These are phyloP conservation scores for Muscicapa adusta DNA, from an alignment of 2,113 vertebrate genomes.

Conservation along the genomic window DNA sequence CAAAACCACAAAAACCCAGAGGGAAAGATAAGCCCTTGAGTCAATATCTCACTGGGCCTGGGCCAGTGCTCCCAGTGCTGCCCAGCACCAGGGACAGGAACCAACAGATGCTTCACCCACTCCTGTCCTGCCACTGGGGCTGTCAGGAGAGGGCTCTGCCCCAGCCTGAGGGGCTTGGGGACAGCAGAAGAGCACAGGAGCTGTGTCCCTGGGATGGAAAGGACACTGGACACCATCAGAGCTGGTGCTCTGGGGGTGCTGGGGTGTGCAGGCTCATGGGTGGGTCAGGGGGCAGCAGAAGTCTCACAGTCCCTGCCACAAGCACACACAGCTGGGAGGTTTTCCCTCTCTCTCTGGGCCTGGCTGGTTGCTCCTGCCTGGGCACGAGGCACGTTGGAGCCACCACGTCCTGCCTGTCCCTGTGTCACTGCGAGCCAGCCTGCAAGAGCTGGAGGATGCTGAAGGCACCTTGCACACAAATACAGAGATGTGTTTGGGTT, in stretches of 20 bases:
- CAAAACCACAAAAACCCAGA: neutral
- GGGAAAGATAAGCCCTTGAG: neutral
- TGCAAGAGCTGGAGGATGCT: neutral
- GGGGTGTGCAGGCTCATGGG: neutral
- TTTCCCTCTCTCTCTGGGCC: neutral
- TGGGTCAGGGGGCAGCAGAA: neutral
- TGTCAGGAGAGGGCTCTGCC: neutral
- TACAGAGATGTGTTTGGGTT: rapidly evolving
- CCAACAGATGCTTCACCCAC: neutral
- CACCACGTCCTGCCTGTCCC: neutral
- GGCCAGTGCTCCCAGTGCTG: neutral
- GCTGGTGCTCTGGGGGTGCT: neutral
- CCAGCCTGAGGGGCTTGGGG: neutral
- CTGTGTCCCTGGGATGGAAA: neutral
- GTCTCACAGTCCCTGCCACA: rapidly evolving
- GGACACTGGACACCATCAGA: neutral
- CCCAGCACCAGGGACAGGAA: neutral
- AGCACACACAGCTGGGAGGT: neutral
- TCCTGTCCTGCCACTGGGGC: neutral
- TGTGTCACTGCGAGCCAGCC: rapidly evolving
- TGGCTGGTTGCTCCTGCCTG: neutral
- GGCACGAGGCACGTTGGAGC: rapidly evolving
- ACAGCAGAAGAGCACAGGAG: neutral
- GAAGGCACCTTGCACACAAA: neutral
- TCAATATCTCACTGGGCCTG: neutral